phyloP scores from a whole-genome alignment of 2,113 vertebrate genomes.

The Pogonocichla stellata region DNA sequence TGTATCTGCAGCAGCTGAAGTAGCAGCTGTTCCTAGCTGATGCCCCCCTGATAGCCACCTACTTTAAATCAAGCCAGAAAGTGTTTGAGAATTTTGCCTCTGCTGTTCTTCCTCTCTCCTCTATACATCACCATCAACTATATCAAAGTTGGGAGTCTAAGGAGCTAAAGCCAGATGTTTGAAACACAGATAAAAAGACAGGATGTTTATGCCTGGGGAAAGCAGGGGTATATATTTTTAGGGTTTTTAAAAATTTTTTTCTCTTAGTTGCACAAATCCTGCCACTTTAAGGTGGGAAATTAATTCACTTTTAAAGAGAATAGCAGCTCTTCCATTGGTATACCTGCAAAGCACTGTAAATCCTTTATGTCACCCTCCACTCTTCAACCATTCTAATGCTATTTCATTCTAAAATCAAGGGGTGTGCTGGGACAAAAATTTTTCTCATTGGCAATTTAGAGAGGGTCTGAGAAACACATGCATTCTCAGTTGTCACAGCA shows the following conservation, averaged over 20 bases:
- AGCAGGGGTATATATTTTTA: background rate
- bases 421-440: background rate
- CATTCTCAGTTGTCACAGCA: background rate
- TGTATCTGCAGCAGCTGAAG: background rate
- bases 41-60: background rate
- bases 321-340: background rate
- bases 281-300: background rate
- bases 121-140: background rate
- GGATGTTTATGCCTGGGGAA: background rate
- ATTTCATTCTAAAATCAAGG: slow-evolving; percentile 1
- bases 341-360: background rate
- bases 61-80: slow-evolving; percentile 3
- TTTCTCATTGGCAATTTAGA: background rate
- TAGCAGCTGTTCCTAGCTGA: background rate
- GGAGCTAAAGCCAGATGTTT: background rate
- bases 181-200: background rate
- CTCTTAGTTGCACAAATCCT: background rate
- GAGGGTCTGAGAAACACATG: background rate
- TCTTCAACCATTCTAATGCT: background rate
- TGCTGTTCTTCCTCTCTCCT: background rate
- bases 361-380: background rate
- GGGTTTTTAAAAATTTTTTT: background rate
- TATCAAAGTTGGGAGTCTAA: background rate
- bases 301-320: background rate
- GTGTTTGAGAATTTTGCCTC: background rate